Conservation (phyloP, 2,797 vertebrate genomes). For the Betta splendens region DNA sequence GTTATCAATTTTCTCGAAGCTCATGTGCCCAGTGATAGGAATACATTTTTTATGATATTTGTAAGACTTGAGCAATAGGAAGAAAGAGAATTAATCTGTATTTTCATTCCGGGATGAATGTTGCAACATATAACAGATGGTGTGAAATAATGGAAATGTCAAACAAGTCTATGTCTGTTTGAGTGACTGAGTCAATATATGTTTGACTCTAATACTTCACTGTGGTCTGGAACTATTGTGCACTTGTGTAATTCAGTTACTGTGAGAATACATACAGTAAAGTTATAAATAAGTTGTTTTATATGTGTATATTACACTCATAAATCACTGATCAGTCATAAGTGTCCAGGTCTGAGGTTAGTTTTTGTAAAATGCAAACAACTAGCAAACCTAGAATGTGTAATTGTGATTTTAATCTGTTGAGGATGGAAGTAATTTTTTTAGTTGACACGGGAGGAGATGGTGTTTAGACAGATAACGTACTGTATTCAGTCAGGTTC, state of each 20-base stretch:
- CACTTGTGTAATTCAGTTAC: constrained; percentile 6
- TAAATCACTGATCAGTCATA: no score
- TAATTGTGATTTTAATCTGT: not conserved
- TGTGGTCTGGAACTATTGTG: constrained; percentile 9
- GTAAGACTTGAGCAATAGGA: constrained; percentile 17
- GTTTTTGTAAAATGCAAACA: no score
- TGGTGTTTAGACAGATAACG: constrained; percentile 22
- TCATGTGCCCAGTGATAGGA: constrained; percentile 22
- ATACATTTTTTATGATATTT: constrained; percentile 40
- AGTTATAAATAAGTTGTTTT: no score
- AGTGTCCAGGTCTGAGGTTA: no score
- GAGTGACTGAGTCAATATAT: constrained; percentile 20
- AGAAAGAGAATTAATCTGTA: constrained; percentile 33
- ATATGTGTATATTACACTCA: no score
- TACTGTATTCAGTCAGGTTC: constrained; percentile 31
- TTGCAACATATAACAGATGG: constrained; percentile 16
- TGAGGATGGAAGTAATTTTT: not conserved
- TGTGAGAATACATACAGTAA: no score
- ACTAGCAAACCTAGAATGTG: not conserved
- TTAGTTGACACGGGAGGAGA: not conserved
- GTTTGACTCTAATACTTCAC: not conserved
- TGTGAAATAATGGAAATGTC: constrained; percentile 15
- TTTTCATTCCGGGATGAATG: constrained; percentile 29
- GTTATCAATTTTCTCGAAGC: constrained; percentile 52
- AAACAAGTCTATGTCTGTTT: constrained; percentile 20